Conservation (phyloP, 37 sponge, comb jelly and placozoan genomes). For the Spongilla lacustris region DNA sequence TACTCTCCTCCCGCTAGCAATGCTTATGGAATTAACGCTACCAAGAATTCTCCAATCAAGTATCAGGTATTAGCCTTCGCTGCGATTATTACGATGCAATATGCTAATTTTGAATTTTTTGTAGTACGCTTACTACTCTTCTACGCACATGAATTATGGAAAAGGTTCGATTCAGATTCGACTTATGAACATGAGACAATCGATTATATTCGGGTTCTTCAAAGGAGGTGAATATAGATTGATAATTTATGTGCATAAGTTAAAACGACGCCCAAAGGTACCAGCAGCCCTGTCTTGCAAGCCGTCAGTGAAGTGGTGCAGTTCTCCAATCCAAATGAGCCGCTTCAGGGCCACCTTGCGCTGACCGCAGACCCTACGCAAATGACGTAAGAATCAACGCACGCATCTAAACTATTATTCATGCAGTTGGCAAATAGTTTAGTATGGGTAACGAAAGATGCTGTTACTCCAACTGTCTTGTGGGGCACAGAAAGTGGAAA, state of each 20-base stretch:
- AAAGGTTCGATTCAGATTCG: constrained; percentile 36
- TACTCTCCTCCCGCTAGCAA: constrained; percentile 63
- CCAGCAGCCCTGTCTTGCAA: constrained; percentile 26
- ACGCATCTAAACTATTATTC: not conserved
- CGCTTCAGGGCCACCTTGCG: constrained; percentile 68
- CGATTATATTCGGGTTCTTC: constrained; percentile 65
- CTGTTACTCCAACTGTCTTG: constrained; percentile 35
- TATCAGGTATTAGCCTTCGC: constrained; percentile 22
- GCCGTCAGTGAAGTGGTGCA: constrained; percentile 44
- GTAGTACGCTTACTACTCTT: constrained; percentile 36
- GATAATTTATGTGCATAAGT: not conserved
- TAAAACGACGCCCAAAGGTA: not conserved
- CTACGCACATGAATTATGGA: constrained; percentile 36
- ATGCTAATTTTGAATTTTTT: not conserved
- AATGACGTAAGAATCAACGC: constrained; percentile 49
- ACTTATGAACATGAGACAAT: constrained; percentile 65
- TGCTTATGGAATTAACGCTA: constrained; percentile 38
- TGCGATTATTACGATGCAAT: too few species aligned
- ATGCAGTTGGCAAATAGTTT: constrained; percentile 16
- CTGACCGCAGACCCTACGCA: constrained; percentile 53
- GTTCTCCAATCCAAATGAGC: constrained; percentile 69
- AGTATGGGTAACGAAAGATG: constrained; percentile 64
- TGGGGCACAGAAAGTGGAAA: constrained; percentile 47
- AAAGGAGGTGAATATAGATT: constrained; percentile 22
- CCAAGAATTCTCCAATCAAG: constrained; percentile 58